Percentiles rank a stretch among this genome's conserved stretches.
phyloP scores from a whole-genome alignment of 1,140 invertebrate species.

The Lysiphlebus fabarum region DNA sequence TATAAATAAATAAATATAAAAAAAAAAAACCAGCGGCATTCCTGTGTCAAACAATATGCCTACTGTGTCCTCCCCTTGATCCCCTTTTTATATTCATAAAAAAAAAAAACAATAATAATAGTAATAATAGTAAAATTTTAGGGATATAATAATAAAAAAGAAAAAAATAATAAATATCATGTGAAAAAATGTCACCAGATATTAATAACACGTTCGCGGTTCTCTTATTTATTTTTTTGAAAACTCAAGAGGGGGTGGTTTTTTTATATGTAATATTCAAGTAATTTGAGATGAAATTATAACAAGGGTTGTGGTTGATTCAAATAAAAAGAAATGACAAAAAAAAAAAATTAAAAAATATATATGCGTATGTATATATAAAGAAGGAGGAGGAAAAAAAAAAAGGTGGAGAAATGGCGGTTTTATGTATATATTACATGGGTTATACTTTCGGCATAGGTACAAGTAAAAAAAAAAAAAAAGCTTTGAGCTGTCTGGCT shows the following conservation, averaged over 20 bases:
- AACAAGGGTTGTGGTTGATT: slow-evolving; percentile 3
- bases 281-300: slow-evolving; percentile 24
- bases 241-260: slow-evolving; percentile 28
- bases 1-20: no score
- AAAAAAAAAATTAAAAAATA: no score
- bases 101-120: slow-evolving; percentile 1
- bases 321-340: slow-evolving; percentile 19
- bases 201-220: slow-evolving; percentile 30
- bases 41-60: slow-evolving; percentile 10
- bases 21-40: slow-evolving; percentile 7
- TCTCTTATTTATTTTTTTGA: slow-evolving; percentile 31
- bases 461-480: neutral
- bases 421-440: slow-evolving; percentile 24
- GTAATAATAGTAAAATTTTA: neutral
- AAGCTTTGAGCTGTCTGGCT: slow-evolving; percentile 44
- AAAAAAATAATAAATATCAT: slow-evolving; percentile 1
- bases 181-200: slow-evolving; percentile 20
- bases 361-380: no score
- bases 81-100: slow-evolving; percentile 7
- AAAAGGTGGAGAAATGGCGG: slow-evolving; percentile 20
- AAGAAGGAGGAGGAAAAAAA: slow-evolving; percentile 23
- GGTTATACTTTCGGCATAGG: neutral
- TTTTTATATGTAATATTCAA: slow-evolving; percentile 26
- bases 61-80: neutral
- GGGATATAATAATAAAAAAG: neutral